These are phyloP conservation scores for Oxycera nigricornis DNA, from an alignment of 2,888 invertebrate genomes.

Conservation along the genomic window DNA sequence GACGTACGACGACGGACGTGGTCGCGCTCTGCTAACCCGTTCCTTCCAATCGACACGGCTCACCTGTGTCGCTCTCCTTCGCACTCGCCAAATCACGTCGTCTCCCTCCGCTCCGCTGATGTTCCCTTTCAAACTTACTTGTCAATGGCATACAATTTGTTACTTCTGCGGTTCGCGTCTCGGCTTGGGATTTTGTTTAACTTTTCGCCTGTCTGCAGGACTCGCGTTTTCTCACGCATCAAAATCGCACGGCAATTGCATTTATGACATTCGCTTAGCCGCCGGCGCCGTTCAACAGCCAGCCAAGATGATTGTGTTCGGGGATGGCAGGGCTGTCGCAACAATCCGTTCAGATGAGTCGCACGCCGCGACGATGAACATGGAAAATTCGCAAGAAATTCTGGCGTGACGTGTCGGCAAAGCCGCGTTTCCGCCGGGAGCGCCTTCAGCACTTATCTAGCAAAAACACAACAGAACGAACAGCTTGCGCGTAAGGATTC, in stretches of 20 bases:
- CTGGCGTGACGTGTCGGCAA: too few relatives aligned
- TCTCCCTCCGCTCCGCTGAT: background rate
- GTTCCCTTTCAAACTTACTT: background rate
- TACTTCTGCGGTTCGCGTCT: background rate
- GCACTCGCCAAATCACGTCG: background rate
- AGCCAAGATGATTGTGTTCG: too few relatives aligned
- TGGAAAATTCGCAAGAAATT: too few relatives aligned
- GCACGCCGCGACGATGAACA: background rate
- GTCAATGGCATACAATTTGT: background rate
- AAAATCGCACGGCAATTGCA: conserved; percentile 6
- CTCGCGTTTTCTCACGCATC: conserved; percentile 10
- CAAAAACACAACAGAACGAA: too few relatives aligned
- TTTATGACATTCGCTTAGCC: conserved; percentile 30
- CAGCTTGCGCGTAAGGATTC: too few relatives aligned
- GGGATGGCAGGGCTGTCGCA: too few relatives aligned
- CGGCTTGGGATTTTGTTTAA: background rate
- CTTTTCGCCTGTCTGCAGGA: background rate
- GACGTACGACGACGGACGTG: background rate
- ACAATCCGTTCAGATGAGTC: background rate
- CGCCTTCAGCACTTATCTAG: too few relatives aligned
- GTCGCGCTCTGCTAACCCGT: background rate
- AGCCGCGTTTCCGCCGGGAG: too few relatives aligned
- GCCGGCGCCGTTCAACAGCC: too few relatives aligned
- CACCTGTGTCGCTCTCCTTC: background rate
- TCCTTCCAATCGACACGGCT: background rate